Evolutionary conservation across 2,888 invertebrate species (phyloP), one percentile per base, ranked within the genome.

Genomic region (Hyles lineata): DNA sequence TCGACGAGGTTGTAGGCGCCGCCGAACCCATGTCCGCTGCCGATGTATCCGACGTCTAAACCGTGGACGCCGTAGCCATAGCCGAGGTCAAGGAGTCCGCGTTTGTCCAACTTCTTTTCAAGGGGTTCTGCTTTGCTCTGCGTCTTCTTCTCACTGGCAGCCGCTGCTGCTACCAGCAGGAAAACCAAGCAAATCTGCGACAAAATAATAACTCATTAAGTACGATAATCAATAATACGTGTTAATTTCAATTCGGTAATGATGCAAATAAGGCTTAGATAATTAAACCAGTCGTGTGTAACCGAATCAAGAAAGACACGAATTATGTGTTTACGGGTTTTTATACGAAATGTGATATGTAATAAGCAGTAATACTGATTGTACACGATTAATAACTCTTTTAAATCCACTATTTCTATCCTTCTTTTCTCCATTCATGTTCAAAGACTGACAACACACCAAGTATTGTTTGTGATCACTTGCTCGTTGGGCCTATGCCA

Each of bases 91-190:
- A 97, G 95, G 82, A 97, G 96, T 80, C 97, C 97, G 81, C 97
- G 97, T 92, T 98, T 97, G 92, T 97, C 97, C 89, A 97, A 95
- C 90, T 97, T 97, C 95, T 97, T 97, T 77, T 96, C 97, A 79
- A 96, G 89, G 73, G 96, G 95, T 82, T 95, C 95, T 82, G 95
- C 95, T 88, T 95, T 95, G 85, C 95, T 94, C 77, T 92, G 91
- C 80, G 92, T 89, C 89, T 96, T 96, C 95, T 96, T 96, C 95
- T 96, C 95, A 89, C 96, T 95, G 90, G 96, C 96, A 95, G 96
- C 96, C 82, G 96, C 97, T 85, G 96, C 96, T 90, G 96, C 97
- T 93, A 96, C 95, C 95, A 97, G 96, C 95, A 97, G 96, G 95
- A 97, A 95, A 92, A 96, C 96, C 94, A 97, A 93, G 91, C 96